phyloP scores from a whole-genome alignment of 2,797 vertebrate species.

The Gymnocypris eckloni region DNA sequence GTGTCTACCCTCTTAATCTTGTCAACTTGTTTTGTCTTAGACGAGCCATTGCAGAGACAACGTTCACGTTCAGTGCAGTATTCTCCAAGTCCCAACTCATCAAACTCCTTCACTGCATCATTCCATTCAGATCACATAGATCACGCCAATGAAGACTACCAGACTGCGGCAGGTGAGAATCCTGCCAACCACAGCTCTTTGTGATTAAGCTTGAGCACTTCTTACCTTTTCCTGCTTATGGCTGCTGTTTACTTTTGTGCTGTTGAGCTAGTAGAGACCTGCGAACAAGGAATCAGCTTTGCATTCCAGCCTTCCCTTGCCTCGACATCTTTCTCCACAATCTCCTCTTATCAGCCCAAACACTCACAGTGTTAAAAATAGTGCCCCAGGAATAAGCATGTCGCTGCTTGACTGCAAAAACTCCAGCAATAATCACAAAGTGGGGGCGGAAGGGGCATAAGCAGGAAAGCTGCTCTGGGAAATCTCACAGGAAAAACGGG shows the following conservation, averaged over 20 bases:
- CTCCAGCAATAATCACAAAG: constrained; percentile 61
- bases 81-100: constrained; percentile 87
- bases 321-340: constrained; percentile 65
- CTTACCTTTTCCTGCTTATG: not conserved
- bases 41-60: constrained; percentile 80
- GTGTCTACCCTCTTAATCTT: constrained; percentile 14
- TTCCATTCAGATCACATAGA: constrained; percentile 67
- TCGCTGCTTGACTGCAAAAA: constrained; percentile 70
- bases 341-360: constrained; percentile 75
- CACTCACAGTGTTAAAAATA: constrained; percentile 76
- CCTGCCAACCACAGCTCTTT: not conserved
- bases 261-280: constrained; percentile 73
- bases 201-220: not conserved
- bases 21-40: constrained; percentile 48
- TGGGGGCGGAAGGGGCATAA: constrained; percentile 47
- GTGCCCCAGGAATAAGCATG: constrained; percentile 70
- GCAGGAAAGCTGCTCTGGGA: constrained; percentile 52
- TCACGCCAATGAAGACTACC: constrained; percentile 69
- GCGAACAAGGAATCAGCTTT: constrained; percentile 68
- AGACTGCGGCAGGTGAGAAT: constrained; percentile 72
- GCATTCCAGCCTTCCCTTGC: constrained; percentile 73
- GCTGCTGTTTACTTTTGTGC: constrained; percentile 52
- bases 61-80: constrained; percentile 88
- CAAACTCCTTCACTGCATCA: constrained; percentile 80
- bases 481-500: constrained; percentile 47